phyloP scores from a whole-genome alignment of 2,113 vertebrate genomes.

The Ictidomys tridecemlineatus region DNA sequence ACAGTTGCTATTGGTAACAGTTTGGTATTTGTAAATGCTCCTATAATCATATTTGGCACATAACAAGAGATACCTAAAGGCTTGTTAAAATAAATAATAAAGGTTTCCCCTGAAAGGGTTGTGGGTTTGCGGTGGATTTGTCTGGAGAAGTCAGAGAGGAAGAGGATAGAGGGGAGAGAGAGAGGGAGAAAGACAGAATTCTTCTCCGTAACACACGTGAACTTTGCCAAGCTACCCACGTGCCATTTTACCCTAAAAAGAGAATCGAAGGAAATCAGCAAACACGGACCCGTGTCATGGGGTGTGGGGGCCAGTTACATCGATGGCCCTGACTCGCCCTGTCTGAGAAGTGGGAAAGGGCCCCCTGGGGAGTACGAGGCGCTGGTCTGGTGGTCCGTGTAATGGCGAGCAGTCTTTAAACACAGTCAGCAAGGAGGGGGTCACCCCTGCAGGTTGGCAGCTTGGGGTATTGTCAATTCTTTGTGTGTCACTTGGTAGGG shows the following conservation, averaged over 20 bases:
- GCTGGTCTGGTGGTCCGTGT: not conserved
- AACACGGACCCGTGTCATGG: not conserved
- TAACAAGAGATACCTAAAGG: not conserved
- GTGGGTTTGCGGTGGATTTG: not conserved
- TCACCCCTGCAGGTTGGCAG: not conserved
- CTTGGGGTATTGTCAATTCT: not conserved
- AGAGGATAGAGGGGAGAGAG: no score
- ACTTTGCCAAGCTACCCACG: conserved; percentile 1
- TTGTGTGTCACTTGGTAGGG: not conserved
- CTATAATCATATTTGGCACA: not conserved
- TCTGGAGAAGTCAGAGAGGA: not conserved
- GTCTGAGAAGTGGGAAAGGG: not conserved
- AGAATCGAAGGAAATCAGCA: conserved; percentile 61
- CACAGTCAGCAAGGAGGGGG: not conserved
- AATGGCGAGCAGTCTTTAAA: not conserved
- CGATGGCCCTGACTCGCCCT: conserved; percentile 61
- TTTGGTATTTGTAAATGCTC: not conserved
- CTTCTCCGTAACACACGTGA: conserved; percentile 1
- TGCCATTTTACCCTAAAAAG: not conserved
- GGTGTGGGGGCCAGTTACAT: conserved; percentile 41
- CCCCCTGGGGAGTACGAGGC: not conserved
- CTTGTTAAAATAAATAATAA: conserved; percentile 1
- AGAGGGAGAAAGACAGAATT: not conserved
- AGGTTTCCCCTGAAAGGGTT: not conserved
- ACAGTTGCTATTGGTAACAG: not conserved